These are phyloP conservation scores for Falcunculus frontatus DNA, from an alignment of 2,113 vertebrate genomes.

Conservation along the genomic window DNA sequence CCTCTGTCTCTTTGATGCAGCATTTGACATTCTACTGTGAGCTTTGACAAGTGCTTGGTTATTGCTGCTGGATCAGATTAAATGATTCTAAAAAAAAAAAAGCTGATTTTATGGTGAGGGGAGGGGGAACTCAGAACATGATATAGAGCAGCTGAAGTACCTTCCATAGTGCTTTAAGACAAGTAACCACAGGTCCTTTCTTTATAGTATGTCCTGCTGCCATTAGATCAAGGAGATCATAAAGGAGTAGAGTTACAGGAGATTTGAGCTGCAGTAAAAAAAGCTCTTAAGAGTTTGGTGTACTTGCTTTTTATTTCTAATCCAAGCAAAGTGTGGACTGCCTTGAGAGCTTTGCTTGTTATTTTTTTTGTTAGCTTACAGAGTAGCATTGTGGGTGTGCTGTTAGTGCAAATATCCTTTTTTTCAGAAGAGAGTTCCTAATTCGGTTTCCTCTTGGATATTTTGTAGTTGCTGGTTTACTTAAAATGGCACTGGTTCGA, in stretches of 20 bases:
- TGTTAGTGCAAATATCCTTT: not conserved
- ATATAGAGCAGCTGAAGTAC: not conserved
- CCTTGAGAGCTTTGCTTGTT: not conserved
- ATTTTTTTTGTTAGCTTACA: not conserved
- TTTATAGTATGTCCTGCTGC: not conserved
- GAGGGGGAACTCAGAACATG: not conserved
- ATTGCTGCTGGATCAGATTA: not conserved
- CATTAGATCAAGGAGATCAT: not conserved
- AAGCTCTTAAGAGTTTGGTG: not conserved
- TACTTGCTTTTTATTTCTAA: not conserved
- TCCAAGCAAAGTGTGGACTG: rapidly evolving
- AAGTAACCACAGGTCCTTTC: not conserved
- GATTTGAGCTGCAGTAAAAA: not conserved
- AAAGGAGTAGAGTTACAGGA: not conserved
- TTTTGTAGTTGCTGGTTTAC: not conserved
- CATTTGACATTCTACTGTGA: not conserved
- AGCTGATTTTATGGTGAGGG: not conserved
- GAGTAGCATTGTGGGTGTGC: not conserved
- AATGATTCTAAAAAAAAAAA: not conserved
- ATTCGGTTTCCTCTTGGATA: not conserved
- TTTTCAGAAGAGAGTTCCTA: not conserved
- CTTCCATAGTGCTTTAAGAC: not conserved
- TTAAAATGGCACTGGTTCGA: not conserved
- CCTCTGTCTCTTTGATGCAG: not conserved
- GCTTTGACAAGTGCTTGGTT: not conserved